These are phyloP conservation scores for Grus americana DNA, from an alignment of 2,113 vertebrate species.

Conservation along the genomic window DNA sequence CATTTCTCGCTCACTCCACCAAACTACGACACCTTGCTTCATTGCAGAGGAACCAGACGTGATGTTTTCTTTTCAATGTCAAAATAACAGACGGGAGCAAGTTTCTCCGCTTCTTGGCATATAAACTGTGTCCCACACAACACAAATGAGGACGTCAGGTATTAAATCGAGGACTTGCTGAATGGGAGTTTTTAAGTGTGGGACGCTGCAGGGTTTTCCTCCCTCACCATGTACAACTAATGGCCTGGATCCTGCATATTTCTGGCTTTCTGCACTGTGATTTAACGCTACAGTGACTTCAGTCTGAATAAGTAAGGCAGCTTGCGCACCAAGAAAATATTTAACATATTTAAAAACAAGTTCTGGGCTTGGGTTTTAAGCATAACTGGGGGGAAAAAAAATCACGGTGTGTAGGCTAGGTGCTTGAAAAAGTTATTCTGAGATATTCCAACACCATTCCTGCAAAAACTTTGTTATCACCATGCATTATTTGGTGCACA, in stretches of 20 bases:
- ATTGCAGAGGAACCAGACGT: not conserved
- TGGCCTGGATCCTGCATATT: not conserved
- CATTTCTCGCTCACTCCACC: not conserved
- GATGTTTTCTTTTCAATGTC: not conserved
- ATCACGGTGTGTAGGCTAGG: not conserved
- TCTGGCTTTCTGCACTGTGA: not conserved
- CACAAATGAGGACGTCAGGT: not conserved
- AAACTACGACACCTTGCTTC: not conserved
- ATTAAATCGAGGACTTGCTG: not conserved
- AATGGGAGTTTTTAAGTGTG: not conserved
- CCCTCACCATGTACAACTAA: not conserved
- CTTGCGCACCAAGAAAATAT: not conserved
- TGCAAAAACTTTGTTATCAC: not conserved
- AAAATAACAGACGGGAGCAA: not conserved
- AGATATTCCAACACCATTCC: not conserved
- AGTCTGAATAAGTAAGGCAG: not conserved
- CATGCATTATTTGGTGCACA: not conserved
- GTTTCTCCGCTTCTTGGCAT: not conserved
- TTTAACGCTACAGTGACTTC: not conserved
- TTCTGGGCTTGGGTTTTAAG: not conserved
- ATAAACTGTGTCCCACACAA: not conserved
- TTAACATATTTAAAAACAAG: not conserved
- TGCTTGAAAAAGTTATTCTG: not conserved
- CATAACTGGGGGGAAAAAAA: not conserved
- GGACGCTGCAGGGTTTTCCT: not conserved